Percentiles rank a stretch among this genome's conserved stretches.
These are phyloP conservation scores for Teleiodes luculella DNA, from an alignment of 2,888 invertebrate genomes.

Conservation along the genomic window DNA sequence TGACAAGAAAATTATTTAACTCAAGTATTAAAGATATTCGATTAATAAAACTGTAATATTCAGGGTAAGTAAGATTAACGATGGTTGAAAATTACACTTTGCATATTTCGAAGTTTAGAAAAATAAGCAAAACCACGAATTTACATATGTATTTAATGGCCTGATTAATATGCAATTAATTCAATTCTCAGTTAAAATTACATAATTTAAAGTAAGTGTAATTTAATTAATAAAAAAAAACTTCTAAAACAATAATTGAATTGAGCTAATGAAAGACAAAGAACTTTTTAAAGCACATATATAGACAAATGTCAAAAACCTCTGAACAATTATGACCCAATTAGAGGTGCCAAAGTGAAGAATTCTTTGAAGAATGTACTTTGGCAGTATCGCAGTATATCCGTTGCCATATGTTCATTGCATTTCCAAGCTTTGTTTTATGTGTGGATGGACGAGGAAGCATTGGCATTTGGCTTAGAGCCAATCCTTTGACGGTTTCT, in stretches of 20 bases:
- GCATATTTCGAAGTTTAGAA: too few species aligned
- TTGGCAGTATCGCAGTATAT: slow-evolving; percentile 1
- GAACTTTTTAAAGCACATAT: neutral
- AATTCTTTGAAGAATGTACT: neutral
- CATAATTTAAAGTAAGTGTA: too few species aligned
- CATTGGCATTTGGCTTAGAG: neutral
- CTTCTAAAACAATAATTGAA: neutral
- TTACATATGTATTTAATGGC: too few species aligned
- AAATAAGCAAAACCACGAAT: too few species aligned
- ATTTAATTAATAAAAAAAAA: too few species aligned
- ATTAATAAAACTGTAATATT: too few species aligned
- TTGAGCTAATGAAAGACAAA: neutral
- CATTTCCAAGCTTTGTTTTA: slow-evolving; percentile 8
- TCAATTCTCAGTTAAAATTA: too few species aligned
- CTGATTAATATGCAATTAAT: too few species aligned
- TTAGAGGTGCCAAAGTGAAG: neutral
- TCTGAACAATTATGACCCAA: neutral
- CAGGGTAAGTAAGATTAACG: too few species aligned
- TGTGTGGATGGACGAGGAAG: slow-evolving; percentile 5
- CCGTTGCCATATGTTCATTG: neutral
- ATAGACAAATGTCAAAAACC: neutral
- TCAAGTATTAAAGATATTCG: too few species aligned
- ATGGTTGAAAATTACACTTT: too few species aligned
- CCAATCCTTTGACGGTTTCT: neutral
- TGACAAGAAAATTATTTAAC: too few species aligned